A percentile compares a stretch with the other conserved stretches of the same genome.
Evolutionary conservation across 2,797 vertebrate genomes (phyloP).

Genomic region (Mionectes olivaceus): DNA sequence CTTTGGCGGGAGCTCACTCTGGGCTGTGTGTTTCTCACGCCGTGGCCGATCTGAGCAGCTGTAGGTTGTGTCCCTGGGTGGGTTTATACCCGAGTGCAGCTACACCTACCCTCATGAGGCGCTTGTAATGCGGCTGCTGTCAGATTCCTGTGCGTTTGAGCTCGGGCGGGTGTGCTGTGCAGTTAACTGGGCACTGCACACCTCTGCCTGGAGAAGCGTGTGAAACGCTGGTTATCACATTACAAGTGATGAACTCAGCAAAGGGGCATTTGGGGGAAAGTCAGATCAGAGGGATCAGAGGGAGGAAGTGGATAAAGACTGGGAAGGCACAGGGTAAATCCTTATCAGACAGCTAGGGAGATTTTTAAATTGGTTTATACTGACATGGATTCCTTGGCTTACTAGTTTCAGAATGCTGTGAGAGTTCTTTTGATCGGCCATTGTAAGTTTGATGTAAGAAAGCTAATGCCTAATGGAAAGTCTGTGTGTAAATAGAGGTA

Average conservation of each 20-base stretch:
- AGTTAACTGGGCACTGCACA: neutral
- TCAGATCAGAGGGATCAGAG: neutral
- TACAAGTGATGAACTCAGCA: neutral
- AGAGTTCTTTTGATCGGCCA: slow-evolving; percentile 5
- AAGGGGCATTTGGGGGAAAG: neutral
- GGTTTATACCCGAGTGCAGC: neutral
- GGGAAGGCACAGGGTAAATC: neutral
- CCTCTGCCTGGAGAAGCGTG: neutral
- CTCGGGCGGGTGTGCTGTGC: neutral
- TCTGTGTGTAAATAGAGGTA: neutral
- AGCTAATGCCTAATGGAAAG: neutral
- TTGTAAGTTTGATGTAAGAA: neutral
- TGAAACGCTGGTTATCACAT: neutral
- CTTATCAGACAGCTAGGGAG: neutral
- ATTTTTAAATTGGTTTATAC: neutral
- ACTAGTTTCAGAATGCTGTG: neutral
- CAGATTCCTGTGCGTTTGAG: neutral
- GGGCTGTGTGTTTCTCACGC: neutral
- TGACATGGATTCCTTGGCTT: neutral
- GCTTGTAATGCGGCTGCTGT: neutral
- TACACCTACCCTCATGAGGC: fast-evolving
- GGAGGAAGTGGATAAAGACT: neutral
- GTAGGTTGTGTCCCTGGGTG: neutral
- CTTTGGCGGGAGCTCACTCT: fast-evolving
- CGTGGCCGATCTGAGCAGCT: neutral